phyloP scores from a whole-genome alignment of 1,140 invertebrate species.

The Halotydeus destructor region DNA sequence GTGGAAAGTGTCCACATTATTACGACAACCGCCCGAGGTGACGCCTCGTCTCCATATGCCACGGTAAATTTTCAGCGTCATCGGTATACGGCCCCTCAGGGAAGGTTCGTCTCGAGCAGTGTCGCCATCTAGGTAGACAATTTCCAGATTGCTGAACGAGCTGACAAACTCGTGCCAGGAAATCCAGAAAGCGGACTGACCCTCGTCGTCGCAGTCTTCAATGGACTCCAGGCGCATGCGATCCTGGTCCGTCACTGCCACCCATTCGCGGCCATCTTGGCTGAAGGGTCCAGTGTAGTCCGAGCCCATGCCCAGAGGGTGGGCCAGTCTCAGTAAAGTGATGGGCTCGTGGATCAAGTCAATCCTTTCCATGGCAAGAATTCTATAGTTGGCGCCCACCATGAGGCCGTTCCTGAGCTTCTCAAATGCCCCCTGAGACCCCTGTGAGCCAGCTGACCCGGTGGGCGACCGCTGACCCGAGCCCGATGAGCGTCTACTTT shows the following conservation, averaged over 20 bases:
- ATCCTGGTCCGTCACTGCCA: slow-evolving; percentile 45
- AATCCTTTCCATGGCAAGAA: slow-evolving; percentile 56
- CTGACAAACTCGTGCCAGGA: slow-evolving; percentile 59
- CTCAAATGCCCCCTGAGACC: slow-evolving; percentile 24
- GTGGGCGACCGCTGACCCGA: too few species aligned
- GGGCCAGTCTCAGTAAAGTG: slow-evolving; percentile 16
- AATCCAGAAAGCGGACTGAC: slow-evolving; percentile 78
- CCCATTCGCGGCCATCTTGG: slow-evolving; percentile 42
- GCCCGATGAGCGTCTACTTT: too few species aligned
- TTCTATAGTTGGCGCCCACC: slow-evolving; percentile 51
- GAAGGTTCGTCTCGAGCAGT: slow-evolving; percentile 61
- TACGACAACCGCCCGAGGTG: slow-evolving; percentile 69
- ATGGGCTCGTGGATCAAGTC: slow-evolving; percentile 2
- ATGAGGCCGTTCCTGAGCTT: slow-evolving; percentile 56
- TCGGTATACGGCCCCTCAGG: slow-evolving; percentile 48
- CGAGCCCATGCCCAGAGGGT: slow-evolving; percentile 12
- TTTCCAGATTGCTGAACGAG: slow-evolving; percentile 59
- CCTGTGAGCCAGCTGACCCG: too few species aligned
- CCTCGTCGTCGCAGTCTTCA: slow-evolving; percentile 39
- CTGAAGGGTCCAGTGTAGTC: slow-evolving; percentile 15
- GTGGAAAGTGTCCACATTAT: slow-evolving; percentile 74
- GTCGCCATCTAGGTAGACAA: slow-evolving; percentile 65
- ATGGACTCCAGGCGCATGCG: slow-evolving; percentile 39
- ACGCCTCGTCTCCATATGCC: slow-evolving; percentile 55
- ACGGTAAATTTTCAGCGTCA: slow-evolving; percentile 32